Evolutionary conservation across 2,113 vertebrate species (phyloP).

Genomic region (Phylloscopus whistleri): DNA sequence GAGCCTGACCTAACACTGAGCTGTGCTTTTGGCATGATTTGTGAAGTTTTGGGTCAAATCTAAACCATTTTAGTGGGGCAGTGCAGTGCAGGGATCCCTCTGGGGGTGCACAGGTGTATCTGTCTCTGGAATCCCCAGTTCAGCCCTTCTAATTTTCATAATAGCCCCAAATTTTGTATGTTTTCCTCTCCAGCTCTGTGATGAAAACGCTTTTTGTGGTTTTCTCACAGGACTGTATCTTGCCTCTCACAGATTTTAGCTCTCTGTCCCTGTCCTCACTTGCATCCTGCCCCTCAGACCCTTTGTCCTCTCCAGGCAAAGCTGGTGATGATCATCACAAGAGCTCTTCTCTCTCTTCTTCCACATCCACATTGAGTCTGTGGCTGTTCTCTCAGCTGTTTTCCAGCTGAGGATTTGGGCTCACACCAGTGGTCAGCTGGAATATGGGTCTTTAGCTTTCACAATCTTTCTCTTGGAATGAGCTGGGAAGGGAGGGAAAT

Average conservation of each 20-base stretch:
- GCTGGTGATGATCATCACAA: not conserved
- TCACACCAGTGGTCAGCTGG: not conserved
- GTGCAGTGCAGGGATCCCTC: not conserved
- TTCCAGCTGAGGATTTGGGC: not conserved
- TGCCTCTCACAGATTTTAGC: not conserved
- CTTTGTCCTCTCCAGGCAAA: not conserved
- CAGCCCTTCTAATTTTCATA: not conserved
- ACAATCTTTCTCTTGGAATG: not conserved
- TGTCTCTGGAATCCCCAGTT: not conserved
- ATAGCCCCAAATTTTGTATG: not conserved
- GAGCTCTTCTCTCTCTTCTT: not conserved
- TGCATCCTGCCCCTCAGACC: not conserved
- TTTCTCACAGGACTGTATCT: not conserved
- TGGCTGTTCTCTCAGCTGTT: not conserved
- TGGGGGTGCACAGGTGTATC: accelerated
- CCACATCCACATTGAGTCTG: not conserved
- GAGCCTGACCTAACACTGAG: not conserved
- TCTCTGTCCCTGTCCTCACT: not conserved
- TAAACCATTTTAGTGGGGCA: not conserved
- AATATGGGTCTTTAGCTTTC: not conserved
- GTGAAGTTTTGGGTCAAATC: not conserved
- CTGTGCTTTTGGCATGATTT: not conserved
- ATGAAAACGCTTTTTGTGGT: accelerated
- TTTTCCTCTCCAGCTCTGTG: not conserved
- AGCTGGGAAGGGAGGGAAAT: not conserved